Conservation (phyloP, 2,888 invertebrate genomes). For the Napeogenes inachia region DNA sequence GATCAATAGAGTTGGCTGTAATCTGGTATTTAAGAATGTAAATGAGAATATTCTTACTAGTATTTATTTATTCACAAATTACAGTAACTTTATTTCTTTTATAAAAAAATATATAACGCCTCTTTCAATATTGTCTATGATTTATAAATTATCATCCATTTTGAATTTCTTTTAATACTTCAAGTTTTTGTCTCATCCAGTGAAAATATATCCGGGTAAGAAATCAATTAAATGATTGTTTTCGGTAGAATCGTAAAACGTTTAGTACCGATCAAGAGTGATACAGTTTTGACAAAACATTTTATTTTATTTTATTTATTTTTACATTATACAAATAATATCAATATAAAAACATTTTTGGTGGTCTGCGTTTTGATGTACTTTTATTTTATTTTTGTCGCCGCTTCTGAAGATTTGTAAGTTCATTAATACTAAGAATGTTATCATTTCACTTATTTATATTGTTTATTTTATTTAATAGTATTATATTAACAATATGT, state of each 20-base stretch:
- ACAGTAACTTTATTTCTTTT: too few relatives aligned
- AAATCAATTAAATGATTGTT: conserved; percentile 17
- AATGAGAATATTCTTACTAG: too few relatives aligned
- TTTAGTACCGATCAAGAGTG: conserved; percentile 27
- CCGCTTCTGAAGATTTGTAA: too few relatives aligned
- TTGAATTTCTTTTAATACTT: neutral
- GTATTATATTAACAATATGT: too few relatives aligned
- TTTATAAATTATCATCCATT: too few relatives aligned
- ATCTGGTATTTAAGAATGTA: too few relatives aligned
- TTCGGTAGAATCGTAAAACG: conserved; percentile 29
- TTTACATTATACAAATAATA: too few relatives aligned
- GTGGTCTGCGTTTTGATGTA: conserved; percentile 14
- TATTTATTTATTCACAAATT: too few relatives aligned
- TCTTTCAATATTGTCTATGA: too few relatives aligned
- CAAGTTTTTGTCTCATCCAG: conserved; percentile 1
- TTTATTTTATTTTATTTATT: too few relatives aligned
- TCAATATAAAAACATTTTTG: conserved; percentile 16
- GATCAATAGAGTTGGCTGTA: too few relatives aligned
- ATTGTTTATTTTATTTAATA: neutral
- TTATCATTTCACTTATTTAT: neutral
- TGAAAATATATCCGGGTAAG: neutral
- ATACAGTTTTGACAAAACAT: conserved; percentile 16
- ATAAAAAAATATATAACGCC: too few relatives aligned
- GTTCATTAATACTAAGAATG: neutral
- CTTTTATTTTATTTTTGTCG: neutral